Base-by-base conservation (phyloP, 92 coral and sea anemone species). In the Pocillopora grandis region DNA sequence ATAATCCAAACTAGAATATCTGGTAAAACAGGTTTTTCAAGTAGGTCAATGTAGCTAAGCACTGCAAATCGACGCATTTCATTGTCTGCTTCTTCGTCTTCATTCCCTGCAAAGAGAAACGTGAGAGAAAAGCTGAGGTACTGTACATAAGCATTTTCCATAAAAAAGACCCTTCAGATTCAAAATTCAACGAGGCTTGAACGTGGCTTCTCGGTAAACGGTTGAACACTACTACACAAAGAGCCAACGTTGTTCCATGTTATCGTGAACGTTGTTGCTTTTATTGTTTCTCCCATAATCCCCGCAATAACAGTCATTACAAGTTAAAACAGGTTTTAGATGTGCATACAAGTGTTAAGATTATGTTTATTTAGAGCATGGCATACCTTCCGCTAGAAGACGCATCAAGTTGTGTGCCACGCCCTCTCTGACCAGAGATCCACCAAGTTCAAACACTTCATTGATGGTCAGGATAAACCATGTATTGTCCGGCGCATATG, bases 381-480 rank as follows among this genome's bases (percentile, higher is more conserved):
- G 21, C 82, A 18, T 68, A 92, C 98, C 99, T 92, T 95, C 93
- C 49, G 98, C 98, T 15, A 96, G 78, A 48, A 94, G 86, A 80
- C 95, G 82, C 94, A 96, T 87, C 11, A 96, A 92, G 73, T 83
- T 90, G 88, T 94, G 96, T 7, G 94, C 93, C 64, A 94, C 94
- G 12, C 90, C 90, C 67, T 90, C 90, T 72, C 88, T 86, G 48
- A 94, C 95, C 42, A 90, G 91, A 21, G 90, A 86, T 49, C 94
- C 95, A 56, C 94, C 98, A 2, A 91, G 92, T 67, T 92, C 95
- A 67, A 96, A 88, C 59, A 92, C 93, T 57, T 96, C 98, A 88
- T 96, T 96, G 86, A 96, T 96, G 48, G 99, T 96, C 61, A 94
- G 80, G 33, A 96, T 90, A 78, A 94, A 96, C 99, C 99, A 96